phyloP scores from a whole-genome alignment of 1,140 invertebrate genomes.

The Aphis gossypii region DNA sequence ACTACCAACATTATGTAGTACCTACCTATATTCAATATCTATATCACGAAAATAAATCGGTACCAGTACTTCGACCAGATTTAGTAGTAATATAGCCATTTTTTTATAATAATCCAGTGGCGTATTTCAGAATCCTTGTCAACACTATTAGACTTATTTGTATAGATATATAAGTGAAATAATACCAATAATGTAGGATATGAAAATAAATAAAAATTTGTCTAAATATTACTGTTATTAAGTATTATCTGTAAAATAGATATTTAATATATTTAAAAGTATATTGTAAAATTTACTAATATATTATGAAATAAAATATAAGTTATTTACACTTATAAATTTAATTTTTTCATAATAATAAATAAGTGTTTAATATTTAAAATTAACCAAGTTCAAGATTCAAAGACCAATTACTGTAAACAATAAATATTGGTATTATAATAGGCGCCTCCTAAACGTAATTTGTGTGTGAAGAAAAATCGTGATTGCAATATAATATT shows the following conservation, averaged over 20 bases:
- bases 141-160: not conserved
- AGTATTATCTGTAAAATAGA: not conserved
- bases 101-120: not conserved
- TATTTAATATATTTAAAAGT: not conserved
- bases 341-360: not conserved
- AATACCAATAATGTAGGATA: not conserved
- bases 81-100: not conserved
- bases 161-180: too few species aligned
- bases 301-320: not conserved
- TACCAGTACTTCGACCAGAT: not conserved
- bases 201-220: not conserved
- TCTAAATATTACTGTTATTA: not conserved
- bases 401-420: not conserved
- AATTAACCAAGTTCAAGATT: not conserved
- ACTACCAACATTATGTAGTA: not conserved
- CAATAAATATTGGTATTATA: not conserved
- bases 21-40: not conserved
- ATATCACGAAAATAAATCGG: not conserved
- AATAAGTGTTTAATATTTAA: not conserved
- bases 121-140: not conserved
- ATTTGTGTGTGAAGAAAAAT: not conserved
- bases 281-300: not conserved
- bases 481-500: not conserved
- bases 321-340: not conserved
- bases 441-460: not conserved